Conservation (phyloP, 2,888 invertebrate genomes). For the Limnephilus auricula region DNA sequence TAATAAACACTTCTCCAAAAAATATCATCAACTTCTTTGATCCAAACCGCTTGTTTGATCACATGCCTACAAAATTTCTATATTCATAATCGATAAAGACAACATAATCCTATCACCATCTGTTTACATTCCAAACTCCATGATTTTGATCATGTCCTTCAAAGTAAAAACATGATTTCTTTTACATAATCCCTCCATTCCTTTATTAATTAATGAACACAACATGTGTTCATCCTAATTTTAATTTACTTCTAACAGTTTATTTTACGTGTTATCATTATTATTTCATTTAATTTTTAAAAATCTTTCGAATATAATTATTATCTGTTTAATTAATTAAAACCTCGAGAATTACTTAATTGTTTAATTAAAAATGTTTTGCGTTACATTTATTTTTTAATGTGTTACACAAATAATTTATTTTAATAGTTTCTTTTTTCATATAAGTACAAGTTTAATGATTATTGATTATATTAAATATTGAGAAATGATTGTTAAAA, state of each 20-base stretch:
- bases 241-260: conserved; percentile 21
- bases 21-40: neutral
- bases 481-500: conserved; percentile 64
- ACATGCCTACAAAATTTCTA: neutral
- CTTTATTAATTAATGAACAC: conserved; percentile 5
- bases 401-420: conserved; percentile 59
- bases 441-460: conserved; percentile 65
- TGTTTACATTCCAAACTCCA: neutral
- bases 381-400: conserved; percentile 58
- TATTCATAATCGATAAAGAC: neutral
- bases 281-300: neutral
- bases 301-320: conserved; percentile 2
- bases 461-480: conserved; percentile 62
- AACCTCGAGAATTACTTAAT: conserved; percentile 61
- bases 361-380: conserved; percentile 53
- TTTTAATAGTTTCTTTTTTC: conserved; percentile 63
- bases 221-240: conserved; percentile 32
- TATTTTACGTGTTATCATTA: conserved; percentile 37
- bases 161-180: neutral
- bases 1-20: neutral
- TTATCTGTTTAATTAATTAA: conserved; percentile 25
- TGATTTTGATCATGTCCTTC: neutral
- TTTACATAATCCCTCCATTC: neutral
- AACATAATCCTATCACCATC: neutral
- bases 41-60: neutral